Evolutionary conservation across 1,140 invertebrate genomes (phyloP), one percentile per base, ranked within the genome.

Genomic region (Drosophila repletoides): DNA sequence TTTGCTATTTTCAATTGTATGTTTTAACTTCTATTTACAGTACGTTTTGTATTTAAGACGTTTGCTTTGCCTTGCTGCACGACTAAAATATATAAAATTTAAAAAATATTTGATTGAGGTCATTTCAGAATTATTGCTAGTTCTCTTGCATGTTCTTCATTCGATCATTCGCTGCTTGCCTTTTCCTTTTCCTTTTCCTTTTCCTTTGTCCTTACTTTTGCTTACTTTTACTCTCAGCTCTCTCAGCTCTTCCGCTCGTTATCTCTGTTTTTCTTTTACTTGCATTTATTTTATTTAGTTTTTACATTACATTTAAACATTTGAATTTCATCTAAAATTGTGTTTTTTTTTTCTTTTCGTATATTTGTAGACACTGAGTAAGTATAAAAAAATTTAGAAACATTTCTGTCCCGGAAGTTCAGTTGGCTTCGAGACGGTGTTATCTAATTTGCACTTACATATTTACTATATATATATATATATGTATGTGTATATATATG

Each of bases 91-190:
- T 87, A 87, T 87, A 84, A 88, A 87, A 81, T 89, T 88, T 76
- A 76, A 88, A 88, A 88, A 89, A 89, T 88, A 87, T 89, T 81
- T 89, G 81, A 89, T 89, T 89, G 88, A 89, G 88, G 88, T 89
- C 88, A 89, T 88, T 89, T 88, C 71, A 89, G 88, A 89, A 89
- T 89, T 89, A 89, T 89, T 89, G 88, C 88, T 89, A 89, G 86
- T 68, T 88, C 73, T 80, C 52, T 70, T 48, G 58, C 58, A 48
- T 40, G 24, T 52, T 61, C 59, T 19, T 34, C 38, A 21, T 43
- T 15, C 15, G 17, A 10, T 58, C 33, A 26, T 69, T 45, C 38
- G 33, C 51, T 53, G 21, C 48, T 68, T 59, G 15, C 26, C 24
- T 10, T 12, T 29, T 34, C 19, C 17, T 15, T 49, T 34, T 12